Base-by-base conservation (phyloP, 2,797 vertebrate genomes). In the Otolemur crassicaudatus region DNA sequence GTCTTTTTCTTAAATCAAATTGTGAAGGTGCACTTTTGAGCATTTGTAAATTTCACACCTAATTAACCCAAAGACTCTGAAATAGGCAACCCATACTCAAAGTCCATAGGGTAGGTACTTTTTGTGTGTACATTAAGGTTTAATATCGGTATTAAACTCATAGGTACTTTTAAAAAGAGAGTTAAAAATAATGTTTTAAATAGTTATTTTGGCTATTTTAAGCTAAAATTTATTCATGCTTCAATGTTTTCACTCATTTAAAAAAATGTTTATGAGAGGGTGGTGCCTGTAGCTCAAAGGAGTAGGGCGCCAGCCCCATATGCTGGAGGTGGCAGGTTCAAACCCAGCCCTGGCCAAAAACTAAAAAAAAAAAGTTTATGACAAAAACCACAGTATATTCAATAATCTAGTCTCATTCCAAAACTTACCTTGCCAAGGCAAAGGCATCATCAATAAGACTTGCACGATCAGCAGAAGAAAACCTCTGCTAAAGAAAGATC, bases 361-460 rank as follows among this genome's bases (percentile, higher is more conserved):
- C 40, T 40, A 40, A 40, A 40, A 40, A 40, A 40, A 40, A 40
- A 40, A 40, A 40, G 40, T 40, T 40, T 40, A 40, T 40, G 23
- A 84, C 29, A 83, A 89, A 87, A 82, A 56, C 27, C 16, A 16
- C 0, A 4, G 25, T 67, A 79, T 87, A 88, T 86, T 92, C 84
- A 94, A 65, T 40, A 6, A 89, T 40, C 60, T 84, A 60, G 7
- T 69, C 92, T 94, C 56, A 40, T 87, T 75, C 69, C 2, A 20
- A 93, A 81, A 96, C 97, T 95, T 97, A 99, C 99, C 99, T 99
- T 88, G 99, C 99, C 97, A 99, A 98, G 93, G 99, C 99, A 98
- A 99, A 99, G 20, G 98, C 98, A 63, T 99, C 99, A 97, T 99
- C 99, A 83, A 99, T 99, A 97, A 99, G 98, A 94, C 99, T 99